Base-by-base conservation (phyloP, 2,113 vertebrate species). In the Mirounga angustirostris region DNA sequence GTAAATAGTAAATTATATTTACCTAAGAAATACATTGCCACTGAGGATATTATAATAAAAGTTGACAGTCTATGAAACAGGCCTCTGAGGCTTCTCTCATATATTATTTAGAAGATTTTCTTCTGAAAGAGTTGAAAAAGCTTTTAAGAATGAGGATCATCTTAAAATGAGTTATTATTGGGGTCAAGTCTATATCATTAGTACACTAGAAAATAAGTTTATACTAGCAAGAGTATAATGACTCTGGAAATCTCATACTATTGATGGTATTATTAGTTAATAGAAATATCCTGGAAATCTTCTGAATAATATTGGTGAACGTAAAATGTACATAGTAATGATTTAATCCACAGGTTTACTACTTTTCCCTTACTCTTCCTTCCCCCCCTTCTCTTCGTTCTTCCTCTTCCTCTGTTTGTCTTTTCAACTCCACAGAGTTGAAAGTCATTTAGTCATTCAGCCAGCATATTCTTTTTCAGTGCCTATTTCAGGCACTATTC, bases 81-180 rank as follows among this genome's bases (percentile, higher is more conserved):
- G 3, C 7, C 56, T 80, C n/a, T 19, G 36, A 84, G 11, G 9
- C 26, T 73, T 43, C 43, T 71, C 59, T 83, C 2, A 7, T 22
- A 33, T 87, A 69, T 52, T 3, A 67, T 63, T 78, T 43, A 85
- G 63, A 11, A 71, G 22, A 33, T 58, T 87, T 93, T 95, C 90
- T 91, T 24, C 46, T 93, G 63, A 93, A 93, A 73, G n/a, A 73
- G 28, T 73, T 84, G 87, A 90, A 90, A 78, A 83, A 63, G 11
- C 58, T 94, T 78, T 86, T 71, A 90, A 58, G 84, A 82, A 58
- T 58, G 4, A 5, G 13, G 21, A 78, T 95, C 46, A 65, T 73
- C 24, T 93, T 74, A 61, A 92, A 81, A 79, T 50, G 67, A 71
- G 24, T 90, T 63, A 15, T 24, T 74, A 21, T 36, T 24, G 95